Evolutionary conservation across 2,888 invertebrate species (phyloP), one percentile per base, ranked within the genome.

Genomic region (Drosophila limbata): DNA sequence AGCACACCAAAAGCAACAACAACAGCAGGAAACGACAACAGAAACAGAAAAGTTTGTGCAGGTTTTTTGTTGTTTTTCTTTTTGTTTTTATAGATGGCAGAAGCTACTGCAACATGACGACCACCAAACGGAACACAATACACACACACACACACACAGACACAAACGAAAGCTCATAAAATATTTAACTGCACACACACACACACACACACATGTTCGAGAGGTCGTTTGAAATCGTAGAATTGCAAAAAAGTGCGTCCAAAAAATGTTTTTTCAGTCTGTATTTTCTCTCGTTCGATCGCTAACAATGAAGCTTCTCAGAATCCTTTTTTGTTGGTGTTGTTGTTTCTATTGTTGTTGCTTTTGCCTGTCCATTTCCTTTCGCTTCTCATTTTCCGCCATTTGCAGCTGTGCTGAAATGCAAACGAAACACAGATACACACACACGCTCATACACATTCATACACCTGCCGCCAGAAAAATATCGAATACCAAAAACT

Each of bases 361-460:
- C 28, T 19, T 51, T 33, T 53, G 42, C 44, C 17, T 48, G 51
- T 28, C 35, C 68, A 44, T 52, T 75, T 79, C 60, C 79, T 69
- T 67, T 69, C 67, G 63, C 66, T 56, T 73, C 67, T 67, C 70
- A 79, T 86, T 86, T 84, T 84, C 69, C 77, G 66, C 80, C 82
- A 79, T 79, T 84, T 86, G 73, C 81, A 79, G 83, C 66, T 78
- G 66, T 50, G 79, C 31, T 63, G 81, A 83, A 69, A 86, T 80
- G 75, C 77, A 82, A 79, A 68, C 70, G 63, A 69, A 51, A 72
- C 73, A 52, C 66, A 51, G 53, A 44, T 17, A 52, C 48, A 51
- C 52, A 60, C 64, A 62, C 55, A 31, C 47, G 42, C 55, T 25
- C 25, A 25, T 25, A 56, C 48, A 48, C 53, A 55, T n/a, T 25